phyloP scores from a whole-genome alignment of 2,797 vertebrate species.

The Tachyglossus aculeatus region DNA sequence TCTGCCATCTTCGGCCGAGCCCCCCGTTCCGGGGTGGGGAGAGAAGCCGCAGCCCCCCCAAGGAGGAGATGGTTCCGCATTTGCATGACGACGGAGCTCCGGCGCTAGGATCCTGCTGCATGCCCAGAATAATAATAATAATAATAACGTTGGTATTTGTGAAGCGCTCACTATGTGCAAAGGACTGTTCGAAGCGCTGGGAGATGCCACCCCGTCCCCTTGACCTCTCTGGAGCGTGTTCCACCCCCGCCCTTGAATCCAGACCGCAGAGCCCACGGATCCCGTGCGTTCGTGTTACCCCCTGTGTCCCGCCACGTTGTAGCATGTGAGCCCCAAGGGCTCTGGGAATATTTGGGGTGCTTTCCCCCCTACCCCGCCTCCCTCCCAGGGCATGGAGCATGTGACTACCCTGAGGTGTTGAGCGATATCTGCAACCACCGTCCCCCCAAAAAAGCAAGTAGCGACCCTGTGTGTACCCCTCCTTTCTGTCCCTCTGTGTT shows the following conservation, averaged over 20 bases:
- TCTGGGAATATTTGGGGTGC: constrained; percentile 40
- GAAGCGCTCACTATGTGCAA: no score
- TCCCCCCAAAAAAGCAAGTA: constrained; percentile 24
- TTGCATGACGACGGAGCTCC: constrained; percentile 55
- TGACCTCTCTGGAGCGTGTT: constrained; percentile 53
- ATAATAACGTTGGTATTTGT: no score
- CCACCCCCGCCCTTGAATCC: constrained; percentile 39
- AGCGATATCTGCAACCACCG: constrained; percentile 34
- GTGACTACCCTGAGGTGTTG: constrained; percentile 56
- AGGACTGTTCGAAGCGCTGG: no score
- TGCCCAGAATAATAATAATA: no score
- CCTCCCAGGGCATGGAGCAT: constrained; percentile 61
- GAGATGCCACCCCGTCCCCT: constrained; percentile 38
- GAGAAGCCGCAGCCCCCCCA: constrained; percentile 50
- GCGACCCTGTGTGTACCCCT: constrained; percentile 52
- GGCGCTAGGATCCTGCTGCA: constrained; percentile 48
- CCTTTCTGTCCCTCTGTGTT: constrained; percentile 49
- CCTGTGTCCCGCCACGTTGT: constrained; percentile 45
- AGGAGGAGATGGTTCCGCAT: constrained; percentile 54
- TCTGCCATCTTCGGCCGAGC: constrained; percentile 46
- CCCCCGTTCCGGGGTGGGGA: constrained; percentile 44
- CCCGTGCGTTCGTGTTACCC: no score
- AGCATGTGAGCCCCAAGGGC: constrained; percentile 64
- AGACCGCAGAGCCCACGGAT: constrained; percentile 46
- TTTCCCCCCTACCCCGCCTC: background rate